Percentiles rank a stretch among this genome's conserved stretches.
Conservation (phyloP, 1,140 invertebrate species). For the Doryteuthis pealeii region DNA sequence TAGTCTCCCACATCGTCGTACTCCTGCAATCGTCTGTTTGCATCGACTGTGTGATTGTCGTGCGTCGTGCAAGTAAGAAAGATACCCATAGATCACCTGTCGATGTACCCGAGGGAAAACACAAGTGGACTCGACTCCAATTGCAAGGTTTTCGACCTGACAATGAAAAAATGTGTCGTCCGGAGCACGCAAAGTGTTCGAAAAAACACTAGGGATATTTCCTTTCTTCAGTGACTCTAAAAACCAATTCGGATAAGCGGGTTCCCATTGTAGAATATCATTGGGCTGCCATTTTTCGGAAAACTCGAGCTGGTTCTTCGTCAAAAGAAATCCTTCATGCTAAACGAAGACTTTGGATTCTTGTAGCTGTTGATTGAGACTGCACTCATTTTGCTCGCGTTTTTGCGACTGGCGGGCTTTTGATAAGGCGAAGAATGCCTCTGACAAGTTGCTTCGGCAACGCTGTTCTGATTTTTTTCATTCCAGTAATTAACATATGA, state of each 20-base stretch:
- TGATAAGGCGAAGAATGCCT: slow-evolving; percentile 58
- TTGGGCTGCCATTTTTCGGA: slow-evolving; percentile 17
- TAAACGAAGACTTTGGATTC: slow-evolving; percentile 20
- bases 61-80: slow-evolving; percentile 61
- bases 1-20: slow-evolving; percentile 45
- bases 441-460: slow-evolving; percentile 72
- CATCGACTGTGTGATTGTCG: slow-evolving; percentile 37
- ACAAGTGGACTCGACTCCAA: slow-evolving; percentile 67
- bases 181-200: slow-evolving; percentile 70
- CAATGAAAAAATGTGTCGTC: slow-evolving; percentile 70
- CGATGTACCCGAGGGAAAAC: slow-evolving; percentile 68
- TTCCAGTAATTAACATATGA: slow-evolving; percentile 74
- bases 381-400: slow-evolving; percentile 31
- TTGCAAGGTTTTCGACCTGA: slow-evolving; percentile 73
- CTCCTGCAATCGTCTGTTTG: slow-evolving; percentile 52
- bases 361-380: slow-evolving; percentile 42
- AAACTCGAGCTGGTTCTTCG: slow-evolving; percentile 12
- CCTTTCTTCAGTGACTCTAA: slow-evolving; percentile 66
- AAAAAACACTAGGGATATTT: slow-evolving; percentile 66
- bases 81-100: slow-evolving; percentile 68
- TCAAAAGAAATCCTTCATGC: slow-evolving; percentile 27
- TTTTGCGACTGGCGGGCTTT: slow-evolving; percentile 35
- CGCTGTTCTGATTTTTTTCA: slow-evolving; percentile 64
- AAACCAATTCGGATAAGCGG: slow-evolving; percentile 68
- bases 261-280: slow-evolving; percentile 34